Evolutionary conservation across 2,888 invertebrate species (phyloP).

Genomic region (Tenthredo amoena): DNA sequence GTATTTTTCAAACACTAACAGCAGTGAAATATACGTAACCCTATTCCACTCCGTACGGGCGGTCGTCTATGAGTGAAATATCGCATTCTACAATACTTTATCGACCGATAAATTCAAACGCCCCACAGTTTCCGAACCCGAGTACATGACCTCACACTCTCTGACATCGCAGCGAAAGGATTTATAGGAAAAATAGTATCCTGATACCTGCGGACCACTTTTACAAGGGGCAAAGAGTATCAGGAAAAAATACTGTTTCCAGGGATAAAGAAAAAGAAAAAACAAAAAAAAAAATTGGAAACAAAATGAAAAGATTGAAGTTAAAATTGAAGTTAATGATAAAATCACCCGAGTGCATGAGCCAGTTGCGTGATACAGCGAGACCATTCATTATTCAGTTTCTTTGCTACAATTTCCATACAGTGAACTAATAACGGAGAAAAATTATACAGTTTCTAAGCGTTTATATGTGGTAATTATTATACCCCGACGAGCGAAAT

Average conservation of each 20-base stretch:
- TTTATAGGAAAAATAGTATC: constrained; percentile 9
- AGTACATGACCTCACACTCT: constrained; percentile 38
- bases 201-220: background rate
- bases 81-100: constrained; percentile 62
- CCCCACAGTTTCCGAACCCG: background rate
- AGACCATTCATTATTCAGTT: background rate
- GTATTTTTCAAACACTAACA: constrained; percentile 36
- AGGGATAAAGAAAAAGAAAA: background rate
- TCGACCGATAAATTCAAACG: constrained; percentile 66
- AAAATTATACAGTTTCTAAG: constrained; percentile 20
- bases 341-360: background rate
- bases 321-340: constrained; percentile 5
- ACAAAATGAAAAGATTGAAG: background rate
- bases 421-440: background rate
- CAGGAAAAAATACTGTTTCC: background rate
- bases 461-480: constrained; percentile 25
- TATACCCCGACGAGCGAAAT: background rate
- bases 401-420: constrained; percentile 1
- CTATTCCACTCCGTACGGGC: constrained; percentile 55
- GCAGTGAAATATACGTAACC: constrained; percentile 55
- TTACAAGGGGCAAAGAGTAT: background rate
- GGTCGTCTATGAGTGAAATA: constrained; percentile 61
- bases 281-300: background rate
- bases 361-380: background rate
- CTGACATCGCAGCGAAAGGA: constrained; percentile 23